These are phyloP conservation scores for Melozone crissalis DNA, from an alignment of 2,113 vertebrate species.

Conservation along the genomic window DNA sequence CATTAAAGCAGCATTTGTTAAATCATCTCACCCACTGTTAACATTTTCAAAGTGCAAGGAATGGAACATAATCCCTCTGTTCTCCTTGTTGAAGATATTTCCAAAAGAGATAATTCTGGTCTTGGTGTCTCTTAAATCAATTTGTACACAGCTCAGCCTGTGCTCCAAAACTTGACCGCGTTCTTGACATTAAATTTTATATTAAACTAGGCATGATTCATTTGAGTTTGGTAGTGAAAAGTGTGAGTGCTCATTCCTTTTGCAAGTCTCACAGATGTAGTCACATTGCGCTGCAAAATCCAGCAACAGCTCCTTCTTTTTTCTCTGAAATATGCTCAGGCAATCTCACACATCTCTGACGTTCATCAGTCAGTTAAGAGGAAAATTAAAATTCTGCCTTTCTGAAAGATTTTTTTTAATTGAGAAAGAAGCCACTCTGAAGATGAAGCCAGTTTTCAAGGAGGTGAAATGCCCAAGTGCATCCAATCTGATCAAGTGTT, in stretches of 20 bases:
- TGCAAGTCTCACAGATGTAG: not conserved
- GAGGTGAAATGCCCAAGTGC: not conserved
- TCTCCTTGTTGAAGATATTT: not conserved
- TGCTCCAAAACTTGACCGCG: not conserved
- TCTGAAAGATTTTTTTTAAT: not conserved
- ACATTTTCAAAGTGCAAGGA: not conserved
- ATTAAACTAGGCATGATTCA: not conserved
- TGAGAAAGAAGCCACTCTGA: not conserved
- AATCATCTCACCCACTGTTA: not conserved
- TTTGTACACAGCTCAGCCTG: not conserved
- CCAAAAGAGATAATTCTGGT: not conserved
- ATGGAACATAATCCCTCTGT: not conserved
- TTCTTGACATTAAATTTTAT: not conserved
- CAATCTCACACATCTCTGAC: not conserved
- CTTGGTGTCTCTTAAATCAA: not conserved
- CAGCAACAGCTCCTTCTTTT: not conserved
- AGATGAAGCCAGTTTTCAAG: not conserved
- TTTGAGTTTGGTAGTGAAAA: not conserved
- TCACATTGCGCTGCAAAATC: not conserved
- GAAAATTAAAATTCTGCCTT: not conserved
- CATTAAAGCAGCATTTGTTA: constrained; percentile 64
- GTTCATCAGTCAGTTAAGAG: not conserved
- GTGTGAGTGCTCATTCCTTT: not conserved
- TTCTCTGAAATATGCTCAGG: not conserved
- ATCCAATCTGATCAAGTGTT: not conserved